Evolutionary conservation across 35 echinoderm and acorn worm species (phyloP), one percentile per base, ranked within the genome.

Genomic region (Acanthaster planci): DNA sequence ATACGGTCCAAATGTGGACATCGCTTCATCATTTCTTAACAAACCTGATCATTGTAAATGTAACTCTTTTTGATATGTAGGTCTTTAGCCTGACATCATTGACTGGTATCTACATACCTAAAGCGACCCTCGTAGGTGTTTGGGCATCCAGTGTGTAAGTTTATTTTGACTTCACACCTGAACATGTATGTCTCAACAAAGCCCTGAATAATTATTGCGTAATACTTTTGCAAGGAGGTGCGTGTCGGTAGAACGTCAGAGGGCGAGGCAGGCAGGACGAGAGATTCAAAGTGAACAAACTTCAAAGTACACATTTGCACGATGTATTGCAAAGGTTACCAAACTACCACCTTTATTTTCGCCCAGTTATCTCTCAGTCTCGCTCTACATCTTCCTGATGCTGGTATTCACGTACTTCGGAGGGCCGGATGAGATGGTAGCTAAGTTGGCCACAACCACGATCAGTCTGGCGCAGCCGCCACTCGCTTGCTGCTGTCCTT

Each of bases 81-180:
- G 81, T 93, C 7, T 88, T 84, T 40, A 32, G 82, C 12, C 17
- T 84, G 19, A 85, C 86, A 22, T 93, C 81, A 37, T 76, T 93
- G 17, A 82, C 78, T 54, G 80, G 91, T 54, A 88, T 93, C 39
- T 84, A 78, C 19, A 78, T 93, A 2, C 91, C 91, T 21, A 88
- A 51, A 40, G 80, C 86, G 60, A 50, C 86, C 1, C 40, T 89
- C 18, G 68, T 81, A 4, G 86, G 78, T 35, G 59, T 78, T 51
- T 93, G 91, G 91, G 86, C 67, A 35, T 60, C 91, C 17, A 93
- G 91, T 67, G 42, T 89, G 91, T 93, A 89, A 93, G 91, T 89
- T n/a, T n/a, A n/a, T n/a, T n/a, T n/a, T n/a, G n/a, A n/a, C n/a
- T n/a, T n/a, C n/a, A n/a, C n/a, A n/a, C n/a, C n/a, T n/a, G n/a